phyloP scores from a whole-genome alignment of 2,113 vertebrate genomes.

The Rhombomys opimus region DNA sequence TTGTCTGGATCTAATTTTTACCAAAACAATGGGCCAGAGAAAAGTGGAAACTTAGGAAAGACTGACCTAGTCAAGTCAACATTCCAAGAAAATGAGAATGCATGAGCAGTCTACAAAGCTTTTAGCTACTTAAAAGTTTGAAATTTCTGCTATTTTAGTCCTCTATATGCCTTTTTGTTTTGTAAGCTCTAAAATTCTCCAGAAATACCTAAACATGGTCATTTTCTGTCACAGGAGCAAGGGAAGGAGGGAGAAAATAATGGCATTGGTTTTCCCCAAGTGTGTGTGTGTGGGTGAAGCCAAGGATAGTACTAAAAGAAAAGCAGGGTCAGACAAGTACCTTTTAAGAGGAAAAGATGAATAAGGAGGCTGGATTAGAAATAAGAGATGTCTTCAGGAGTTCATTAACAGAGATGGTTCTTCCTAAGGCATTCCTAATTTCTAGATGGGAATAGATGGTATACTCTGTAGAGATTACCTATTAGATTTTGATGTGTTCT shows the following conservation, averaged over 20 bases:
- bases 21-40: neutral
- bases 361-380: neutral
- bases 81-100: conserved; percentile 23
- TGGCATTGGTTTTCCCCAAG: neutral
- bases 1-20: conserved; percentile 14
- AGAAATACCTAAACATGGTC: conserved; percentile 26
- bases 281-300: too few species aligned
- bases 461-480: neutral
- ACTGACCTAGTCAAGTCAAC: neutral
- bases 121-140: neutral
- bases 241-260: neutral
- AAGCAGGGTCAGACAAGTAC: neutral
- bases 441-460: neutral
- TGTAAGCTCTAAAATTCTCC: conserved; percentile 8
- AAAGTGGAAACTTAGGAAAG: conserved; percentile 4
- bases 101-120: neutral
- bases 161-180: neutral
- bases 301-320: neutral
- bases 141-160: conserved; percentile 13
- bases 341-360: neutral
- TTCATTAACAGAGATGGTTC: neutral
- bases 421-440: neutral
- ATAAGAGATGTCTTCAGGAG: neutral
- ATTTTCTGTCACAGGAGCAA: neutral
- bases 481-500: neutral